Base-by-base conservation (phyloP, 2,888 invertebrate genomes). In the Lepidonotus clava region DNA sequence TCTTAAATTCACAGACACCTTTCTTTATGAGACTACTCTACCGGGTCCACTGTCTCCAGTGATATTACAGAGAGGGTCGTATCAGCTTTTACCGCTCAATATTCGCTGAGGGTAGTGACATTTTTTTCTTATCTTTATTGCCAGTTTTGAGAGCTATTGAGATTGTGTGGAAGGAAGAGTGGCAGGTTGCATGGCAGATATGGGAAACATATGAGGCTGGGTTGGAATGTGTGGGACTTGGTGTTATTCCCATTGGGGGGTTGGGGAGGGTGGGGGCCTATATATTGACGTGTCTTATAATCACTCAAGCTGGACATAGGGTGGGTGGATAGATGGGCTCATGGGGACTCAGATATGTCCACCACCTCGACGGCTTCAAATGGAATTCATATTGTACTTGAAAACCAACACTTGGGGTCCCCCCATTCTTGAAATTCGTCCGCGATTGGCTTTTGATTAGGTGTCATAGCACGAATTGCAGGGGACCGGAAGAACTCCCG, bases 391-490 rank as follows among this genome's bases (percentile, higher is more conserved):
- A 61, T 61, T 61, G 61, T 61, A 61, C 61, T 61, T 56, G 5
- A 61, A 28, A 4, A 24, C 5, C 28, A 18, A 46, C 8, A 6
- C 6, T 46, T 6, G 46, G 6, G 46, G 46, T 11, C 24, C 21
- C 32, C 28, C 34, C 36, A 71, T 34, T 36, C 71, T 38, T 38
- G 36, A 34, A 38, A 71, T 71, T 34, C 71, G n/a, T 14, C 0
- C 8, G 36, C 21, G 71, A 71, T 71, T 71, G 71, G 36, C 14
- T 34, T 71, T 71, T 71, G 71, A 71, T 71, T 71, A 38, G 24
- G 71, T 71, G 71, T 71, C 71, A 71, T 18, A 18, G 71, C 36
- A 34, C 14, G 71, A 71, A 71, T 71, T 71, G 71, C 71, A 71
- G 18, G 14, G 71, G 21, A 38, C 71, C 36, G 11, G 28, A 66